These are phyloP conservation scores for Papilio demoleus DNA, from an alignment of 2,888 invertebrate species.

Conservation along the genomic window DNA sequence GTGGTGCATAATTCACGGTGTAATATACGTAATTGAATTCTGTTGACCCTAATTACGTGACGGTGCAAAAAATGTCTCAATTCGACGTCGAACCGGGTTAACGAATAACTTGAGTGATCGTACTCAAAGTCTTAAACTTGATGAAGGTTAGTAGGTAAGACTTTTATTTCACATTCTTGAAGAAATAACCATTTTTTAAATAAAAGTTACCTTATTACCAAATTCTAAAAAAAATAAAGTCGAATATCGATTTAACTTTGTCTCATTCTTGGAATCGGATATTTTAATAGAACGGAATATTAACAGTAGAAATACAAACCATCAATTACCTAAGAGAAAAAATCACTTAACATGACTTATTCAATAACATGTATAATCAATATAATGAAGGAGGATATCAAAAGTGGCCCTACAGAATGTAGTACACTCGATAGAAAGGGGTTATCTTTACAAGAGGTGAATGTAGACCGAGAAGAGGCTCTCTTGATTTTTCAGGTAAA, in stretches of 20 bases:
- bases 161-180: neutral
- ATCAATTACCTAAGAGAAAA: no score
- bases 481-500: slow-evolving; percentile 49
- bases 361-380: slow-evolving; percentile 41
- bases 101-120: slow-evolving; percentile 2
- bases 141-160: neutral
- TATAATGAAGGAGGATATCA: slow-evolving; percentile 48
- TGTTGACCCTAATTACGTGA: slow-evolving; percentile 8
- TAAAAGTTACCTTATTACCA: no score
- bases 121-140: neutral
- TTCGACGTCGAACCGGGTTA: neutral
- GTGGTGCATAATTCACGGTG: slow-evolving; percentile 36
- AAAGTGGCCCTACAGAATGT: slow-evolving; percentile 45
- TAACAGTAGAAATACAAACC: no score
- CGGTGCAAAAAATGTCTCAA: slow-evolving; percentile 22
- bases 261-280: no score
- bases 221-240: no score
- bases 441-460: slow-evolving; percentile 49
- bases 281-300: no score
- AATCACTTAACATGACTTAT: no score
- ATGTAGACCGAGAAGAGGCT: slow-evolving; percentile 46
- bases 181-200: neutral
- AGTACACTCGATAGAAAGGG: slow-evolving; percentile 51
- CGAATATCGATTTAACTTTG: no score
- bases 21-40: slow-evolving; percentile 32